A percentile compares a stretch with the other conserved stretches of the same genome.
These are phyloP conservation scores for Diaprepes abbreviatus DNA, from an alignment of 2,888 invertebrate genomes.

Conservation along the genomic window DNA sequence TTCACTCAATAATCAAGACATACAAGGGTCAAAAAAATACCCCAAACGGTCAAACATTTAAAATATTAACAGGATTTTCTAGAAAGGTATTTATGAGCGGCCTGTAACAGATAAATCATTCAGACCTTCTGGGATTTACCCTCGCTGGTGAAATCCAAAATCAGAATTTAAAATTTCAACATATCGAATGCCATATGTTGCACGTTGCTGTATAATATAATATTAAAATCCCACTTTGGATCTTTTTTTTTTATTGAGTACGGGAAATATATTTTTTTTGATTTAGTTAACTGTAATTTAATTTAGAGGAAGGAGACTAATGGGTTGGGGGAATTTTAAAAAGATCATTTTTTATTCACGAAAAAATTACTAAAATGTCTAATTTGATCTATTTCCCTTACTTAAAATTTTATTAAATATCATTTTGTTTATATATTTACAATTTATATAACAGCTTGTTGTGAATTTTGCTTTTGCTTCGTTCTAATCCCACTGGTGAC, in stretches of 20 bases:
- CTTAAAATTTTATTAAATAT: too few species aligned
- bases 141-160: slow-evolving; percentile 44
- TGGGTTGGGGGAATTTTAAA: not conserved
- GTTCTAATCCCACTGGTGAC: too few species aligned
- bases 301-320: not conserved
- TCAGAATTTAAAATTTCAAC: slow-evolving; percentile 48
- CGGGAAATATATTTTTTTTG: not conserved
- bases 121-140: slow-evolving; percentile 40
- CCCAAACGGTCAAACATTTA: slow-evolving; percentile 34
- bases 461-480: too few species aligned
- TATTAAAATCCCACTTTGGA: slow-evolving; percentile 25
- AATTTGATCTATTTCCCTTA: too few species aligned
- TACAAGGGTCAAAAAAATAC: slow-evolving; percentile 35
- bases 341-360: too few species aligned
- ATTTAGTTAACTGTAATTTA: not conserved
- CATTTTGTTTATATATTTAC: too few species aligned
- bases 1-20: slow-evolving; percentile 30
- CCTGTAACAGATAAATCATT: slow-evolving; percentile 40
- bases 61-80: slow-evolving; percentile 45
- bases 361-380: too few species aligned
- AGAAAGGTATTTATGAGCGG: slow-evolving; percentile 41
- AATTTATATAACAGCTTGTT: too few species aligned
- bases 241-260: not conserved
- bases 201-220: slow-evolving; percentile 32
- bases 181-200: slow-evolving; percentile 36